phyloP scores from a whole-genome alignment of 2,113 vertebrate genomes.

The Entosphenus tridentatus region DNA sequence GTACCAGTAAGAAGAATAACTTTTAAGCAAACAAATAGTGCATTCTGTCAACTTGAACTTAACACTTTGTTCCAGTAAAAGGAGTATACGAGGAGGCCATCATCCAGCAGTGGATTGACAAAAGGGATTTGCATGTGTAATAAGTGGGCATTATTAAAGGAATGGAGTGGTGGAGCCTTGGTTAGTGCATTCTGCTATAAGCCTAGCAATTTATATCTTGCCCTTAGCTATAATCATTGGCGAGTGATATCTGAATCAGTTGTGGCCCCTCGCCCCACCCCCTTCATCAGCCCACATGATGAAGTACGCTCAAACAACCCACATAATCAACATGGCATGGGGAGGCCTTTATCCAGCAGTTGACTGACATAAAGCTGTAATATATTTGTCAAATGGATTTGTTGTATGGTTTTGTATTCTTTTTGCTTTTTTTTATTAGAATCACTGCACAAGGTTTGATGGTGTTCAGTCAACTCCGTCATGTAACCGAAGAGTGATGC shows the following conservation, averaged over 20 bases:
- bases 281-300: too few species aligned
- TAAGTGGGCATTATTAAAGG: background rate
- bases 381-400: background rate
- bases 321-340: too few species aligned
- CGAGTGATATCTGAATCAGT: too few species aligned
- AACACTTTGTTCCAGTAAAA: background rate
- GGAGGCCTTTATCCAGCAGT: too few species aligned
- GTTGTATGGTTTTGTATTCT: background rate
- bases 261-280: too few species aligned
- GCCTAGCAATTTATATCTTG: too few species aligned
- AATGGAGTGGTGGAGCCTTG: constrained; percentile 3
- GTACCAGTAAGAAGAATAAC: constrained; percentile 7
- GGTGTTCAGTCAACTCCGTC: background rate
- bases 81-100: background rate
- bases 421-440: constrained; percentile 8
- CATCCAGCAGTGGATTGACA: background rate
- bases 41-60: background rate
- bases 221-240: too few species aligned
- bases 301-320: too few species aligned
- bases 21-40: background rate
- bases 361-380: background rate
- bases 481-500: background rate
- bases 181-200: background rate
- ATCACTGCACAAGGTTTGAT: background rate
- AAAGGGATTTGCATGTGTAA: background rate